Conservation (phyloP, 2,888 invertebrate genomes). For the Bembecia ichneumoniformis region DNA sequence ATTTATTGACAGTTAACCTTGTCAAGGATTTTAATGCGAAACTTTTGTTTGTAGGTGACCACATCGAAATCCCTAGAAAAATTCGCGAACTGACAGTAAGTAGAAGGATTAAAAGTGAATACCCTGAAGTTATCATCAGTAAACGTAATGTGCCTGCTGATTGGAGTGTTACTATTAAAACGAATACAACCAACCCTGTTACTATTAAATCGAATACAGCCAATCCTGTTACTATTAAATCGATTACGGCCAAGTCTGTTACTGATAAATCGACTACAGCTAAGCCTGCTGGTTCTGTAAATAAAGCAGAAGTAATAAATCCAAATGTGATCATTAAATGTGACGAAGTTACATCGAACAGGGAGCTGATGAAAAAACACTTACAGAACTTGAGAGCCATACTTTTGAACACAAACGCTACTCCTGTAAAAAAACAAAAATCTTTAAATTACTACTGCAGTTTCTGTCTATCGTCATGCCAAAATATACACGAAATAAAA, state of each 20-base stretch:
- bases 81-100: not conserved
- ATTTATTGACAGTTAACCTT: not conserved
- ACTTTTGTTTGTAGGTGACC: conserved; percentile 1
- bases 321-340: too few relatives aligned
- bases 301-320: not conserved
- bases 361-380: not conserved
- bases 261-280: too few relatives aligned
- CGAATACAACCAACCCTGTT: too few relatives aligned
- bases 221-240: too few relatives aligned
- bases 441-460: conserved; percentile 1
- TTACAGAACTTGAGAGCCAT: not conserved
- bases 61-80: not conserved
- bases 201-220: too few relatives aligned
- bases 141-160: too few relatives aligned
- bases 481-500: not conserved
- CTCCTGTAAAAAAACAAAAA: conserved; percentile 6
- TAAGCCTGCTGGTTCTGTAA: not conserved
- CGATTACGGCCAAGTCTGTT: too few relatives aligned
- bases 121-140: not conserved
- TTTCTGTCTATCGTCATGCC: not conserved
- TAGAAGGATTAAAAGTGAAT: not conserved
- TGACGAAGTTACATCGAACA: too few relatives aligned
- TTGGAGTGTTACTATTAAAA: not conserved
- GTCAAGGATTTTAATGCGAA: not conserved
- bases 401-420: conserved; percentile 24